Conservation (phyloP, 2,113 vertebrate species). For the Protobothrops flavoviridis region DNA sequence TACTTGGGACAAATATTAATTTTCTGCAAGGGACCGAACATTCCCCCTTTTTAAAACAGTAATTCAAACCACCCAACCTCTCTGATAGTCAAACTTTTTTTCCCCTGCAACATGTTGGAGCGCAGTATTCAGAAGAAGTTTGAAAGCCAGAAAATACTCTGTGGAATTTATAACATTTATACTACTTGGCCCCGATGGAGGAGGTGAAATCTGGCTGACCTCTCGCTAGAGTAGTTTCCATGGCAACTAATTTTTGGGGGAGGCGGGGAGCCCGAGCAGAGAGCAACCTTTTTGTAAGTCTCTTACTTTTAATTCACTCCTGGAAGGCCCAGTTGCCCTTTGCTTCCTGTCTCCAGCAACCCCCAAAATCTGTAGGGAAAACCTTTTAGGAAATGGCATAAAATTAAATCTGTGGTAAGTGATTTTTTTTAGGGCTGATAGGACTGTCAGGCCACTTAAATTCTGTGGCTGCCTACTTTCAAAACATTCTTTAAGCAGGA, state of each 20-base stretch:
- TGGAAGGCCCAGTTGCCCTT: slow-evolving; percentile 27
- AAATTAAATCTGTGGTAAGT: neutral
- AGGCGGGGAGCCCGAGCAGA: slow-evolving; percentile 57
- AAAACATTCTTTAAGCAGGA: neutral
- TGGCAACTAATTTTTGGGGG: slow-evolving; percentile 66
- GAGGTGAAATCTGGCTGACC: slow-evolving; percentile 74
- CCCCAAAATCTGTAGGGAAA: neutral
- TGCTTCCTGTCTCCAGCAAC: neutral
- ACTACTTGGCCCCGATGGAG: slow-evolving; percentile 68
- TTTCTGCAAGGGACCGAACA: slow-evolving; percentile 3
- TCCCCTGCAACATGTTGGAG: slow-evolving; percentile 32
- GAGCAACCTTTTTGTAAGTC: slow-evolving; percentile 39
- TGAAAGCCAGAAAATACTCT: slow-evolving; percentile 42
- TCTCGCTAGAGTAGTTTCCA: slow-evolving; percentile 70
- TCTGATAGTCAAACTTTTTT: slow-evolving; percentile 40
- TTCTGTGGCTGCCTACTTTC: neutral
- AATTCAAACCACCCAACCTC: neutral
- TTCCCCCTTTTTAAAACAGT: neutral
- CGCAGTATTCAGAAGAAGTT: slow-evolving; percentile 37
- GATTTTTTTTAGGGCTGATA: neutral
- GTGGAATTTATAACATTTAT: slow-evolving; percentile 61
- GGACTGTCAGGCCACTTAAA: neutral
- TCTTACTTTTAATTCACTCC: slow-evolving; percentile 21
- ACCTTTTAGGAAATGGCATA: neutral
- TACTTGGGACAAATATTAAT: neutral